Evolutionary conservation across 1,140 invertebrate genomes (phyloP), one percentile per base, ranked within the genome.

Genomic region (Drosophila pruinosa): DNA sequence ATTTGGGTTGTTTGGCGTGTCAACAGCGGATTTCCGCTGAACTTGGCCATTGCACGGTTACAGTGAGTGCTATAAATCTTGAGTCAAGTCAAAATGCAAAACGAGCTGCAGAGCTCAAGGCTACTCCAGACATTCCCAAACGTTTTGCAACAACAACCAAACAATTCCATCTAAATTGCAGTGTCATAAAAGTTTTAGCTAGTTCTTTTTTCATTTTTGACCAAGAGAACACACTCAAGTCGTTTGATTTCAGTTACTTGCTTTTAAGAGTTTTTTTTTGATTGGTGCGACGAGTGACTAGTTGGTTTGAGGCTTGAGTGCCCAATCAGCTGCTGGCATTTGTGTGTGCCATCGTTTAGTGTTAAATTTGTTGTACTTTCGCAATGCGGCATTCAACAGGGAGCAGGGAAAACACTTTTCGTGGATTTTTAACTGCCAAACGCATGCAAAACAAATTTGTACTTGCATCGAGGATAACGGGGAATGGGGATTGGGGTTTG

Each of bases 401-500:
- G 17, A 47, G n/a, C n/a, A n/a, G 26, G 26, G 2, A 7, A 24
- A 3, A 52, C 64, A 48, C 31, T 39, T 22, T 39, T 17, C 19
- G 50, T 36, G 54, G 57, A 54, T 72, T 81, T 77, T 75, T 75
- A 68, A 77, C 69, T 85, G 81, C 59, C 77, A 77, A 67, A 62
- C 67, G 73, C 83, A 88, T 81, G 75, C 82, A 74, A 82, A 88
- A 73, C 65, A 82, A 81, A 78, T 82, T 88, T 54, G 31, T 39
- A 36, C 36, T 62, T 19, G 56, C 52, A 57, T 26, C 45, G 50
- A 41, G 57, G 50, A 50, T 34, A 56, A 38, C 31, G 57, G 52
- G 69, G n/a, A n/a, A n/a, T n/a, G n/a, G n/a, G n/a, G n/a, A n/a
- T n/a, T n/a, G n/a, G n/a, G n/a, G n/a, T n/a, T n/a, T n/a, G n/a